Percentiles rank a stretch among this genome's conserved stretches.
Conservation (phyloP, 2,888 invertebrate genomes). For the Sclerodermus sp. region DNA sequence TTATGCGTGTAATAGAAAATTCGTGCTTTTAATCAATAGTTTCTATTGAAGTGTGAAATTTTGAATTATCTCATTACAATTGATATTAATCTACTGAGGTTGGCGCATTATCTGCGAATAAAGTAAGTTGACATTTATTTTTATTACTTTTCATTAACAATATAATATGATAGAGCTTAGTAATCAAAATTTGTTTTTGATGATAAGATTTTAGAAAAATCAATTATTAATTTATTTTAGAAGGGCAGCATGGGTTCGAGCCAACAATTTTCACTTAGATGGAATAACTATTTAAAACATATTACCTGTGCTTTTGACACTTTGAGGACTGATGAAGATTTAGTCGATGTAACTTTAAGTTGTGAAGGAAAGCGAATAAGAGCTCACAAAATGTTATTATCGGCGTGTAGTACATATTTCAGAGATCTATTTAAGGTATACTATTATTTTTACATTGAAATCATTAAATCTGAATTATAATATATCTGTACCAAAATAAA, state of each 20-base stretch:
- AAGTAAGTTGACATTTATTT: no score
- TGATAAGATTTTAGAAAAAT: not conserved
- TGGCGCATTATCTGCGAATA: no score
- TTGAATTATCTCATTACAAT: not conserved
- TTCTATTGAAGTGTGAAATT: not conserved
- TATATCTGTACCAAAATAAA: not conserved
- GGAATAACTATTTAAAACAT: constrained; percentile 84
- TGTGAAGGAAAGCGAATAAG: constrained; percentile 82
- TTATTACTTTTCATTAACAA: no score
- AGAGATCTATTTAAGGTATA: constrained; percentile 59
- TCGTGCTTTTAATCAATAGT: no score
- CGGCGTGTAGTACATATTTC: constrained; percentile 84
- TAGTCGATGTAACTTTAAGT: constrained; percentile 84
- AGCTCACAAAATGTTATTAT: constrained; percentile 82
- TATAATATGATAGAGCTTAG: no score
- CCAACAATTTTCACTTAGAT: constrained; percentile 82
- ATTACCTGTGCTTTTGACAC: constrained; percentile 80
- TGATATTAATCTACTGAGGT: no score
- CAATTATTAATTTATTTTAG: constrained; percentile 13
- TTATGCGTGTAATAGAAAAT: no score
- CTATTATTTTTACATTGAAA: not conserved
- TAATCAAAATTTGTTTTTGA: not conserved
- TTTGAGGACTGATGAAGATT: constrained; percentile 62
- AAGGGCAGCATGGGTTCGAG: constrained; percentile 62
- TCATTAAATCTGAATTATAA: not conserved